Percentiles rank a stretch among this genome's conserved stretches.
Evolutionary conservation across 2,888 invertebrate genomes (phyloP).

Genomic region (Epinotia nisella): DNA sequence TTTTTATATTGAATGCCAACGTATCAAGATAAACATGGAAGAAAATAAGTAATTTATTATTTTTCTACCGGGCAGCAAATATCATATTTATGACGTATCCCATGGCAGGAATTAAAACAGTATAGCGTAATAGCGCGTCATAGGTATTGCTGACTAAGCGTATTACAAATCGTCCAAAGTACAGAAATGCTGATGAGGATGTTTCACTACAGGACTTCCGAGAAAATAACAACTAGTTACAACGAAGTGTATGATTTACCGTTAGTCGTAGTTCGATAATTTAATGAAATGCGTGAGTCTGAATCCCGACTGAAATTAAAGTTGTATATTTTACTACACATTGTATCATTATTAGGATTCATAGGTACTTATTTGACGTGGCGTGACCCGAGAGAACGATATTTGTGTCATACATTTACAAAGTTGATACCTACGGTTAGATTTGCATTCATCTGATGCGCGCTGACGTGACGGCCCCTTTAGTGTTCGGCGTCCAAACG

Average conservation of each 20-base stretch:
- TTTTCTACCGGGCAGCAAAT: no score
- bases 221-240: background rate
- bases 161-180: background rate
- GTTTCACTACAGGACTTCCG: conserved; percentile 1
- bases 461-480: no score
- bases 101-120: background rate
- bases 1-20: no score
- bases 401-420: no score
- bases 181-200: conserved; percentile 16
- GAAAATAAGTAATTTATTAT: no score
- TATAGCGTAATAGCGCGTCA: conserved; percentile 5
- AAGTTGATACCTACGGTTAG: no score
- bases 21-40: no score
- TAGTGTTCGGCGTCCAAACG: no score
- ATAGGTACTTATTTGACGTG: no score
- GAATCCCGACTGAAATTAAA: background rate
- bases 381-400: no score
- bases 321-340: background rate
- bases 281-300: background rate
- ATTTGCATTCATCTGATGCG: no score
- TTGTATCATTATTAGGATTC: no score
- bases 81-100: background rate
- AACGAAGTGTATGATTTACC: background rate
- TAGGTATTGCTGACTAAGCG: conserved; percentile 8
- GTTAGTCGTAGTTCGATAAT: background rate